Evolutionary conservation across 2,113 vertebrate species (phyloP).

Genomic region (Paratilapia polleni): DNA sequence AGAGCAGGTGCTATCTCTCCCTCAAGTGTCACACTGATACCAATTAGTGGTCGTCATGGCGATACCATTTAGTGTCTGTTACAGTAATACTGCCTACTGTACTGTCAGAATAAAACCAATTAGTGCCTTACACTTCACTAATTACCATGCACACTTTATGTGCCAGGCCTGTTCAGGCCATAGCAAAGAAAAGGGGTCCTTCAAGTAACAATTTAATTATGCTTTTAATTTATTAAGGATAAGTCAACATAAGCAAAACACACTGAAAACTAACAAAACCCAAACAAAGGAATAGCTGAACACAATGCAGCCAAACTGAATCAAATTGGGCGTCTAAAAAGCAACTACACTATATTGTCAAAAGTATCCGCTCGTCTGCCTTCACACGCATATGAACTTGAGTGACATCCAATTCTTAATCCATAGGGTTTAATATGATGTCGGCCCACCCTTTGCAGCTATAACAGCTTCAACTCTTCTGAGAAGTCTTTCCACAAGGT

Average conservation of each 20-base stretch:
- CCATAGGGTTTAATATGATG: no score
- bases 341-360: no score
- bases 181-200: not conserved
- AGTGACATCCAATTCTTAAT: no score
- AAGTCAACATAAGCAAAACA: not conserved
- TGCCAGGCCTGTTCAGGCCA: not conserved
- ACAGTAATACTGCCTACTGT: conserved; percentile 30
- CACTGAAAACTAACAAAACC: not conserved
- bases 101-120: conserved; percentile 47
- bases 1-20: conserved; percentile 11
- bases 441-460: no score
- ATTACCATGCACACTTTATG: conserved; percentile 7
- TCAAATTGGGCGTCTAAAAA: not conserved
- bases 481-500: no score
- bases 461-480: no score
- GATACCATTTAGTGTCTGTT: conserved; percentile 42
- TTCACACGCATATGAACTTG: no score
- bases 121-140: conserved; percentile 8
- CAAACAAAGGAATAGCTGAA: not conserved
- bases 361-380: no score
- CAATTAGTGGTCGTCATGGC: conserved; percentile 48
- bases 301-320: not conserved
- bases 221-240: not conserved
- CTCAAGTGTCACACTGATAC: conserved; percentile 49
- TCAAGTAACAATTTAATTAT: not conserved